phyloP scores from a whole-genome alignment of 1,140 invertebrate species.

The Neotoxoptera formosana region DNA sequence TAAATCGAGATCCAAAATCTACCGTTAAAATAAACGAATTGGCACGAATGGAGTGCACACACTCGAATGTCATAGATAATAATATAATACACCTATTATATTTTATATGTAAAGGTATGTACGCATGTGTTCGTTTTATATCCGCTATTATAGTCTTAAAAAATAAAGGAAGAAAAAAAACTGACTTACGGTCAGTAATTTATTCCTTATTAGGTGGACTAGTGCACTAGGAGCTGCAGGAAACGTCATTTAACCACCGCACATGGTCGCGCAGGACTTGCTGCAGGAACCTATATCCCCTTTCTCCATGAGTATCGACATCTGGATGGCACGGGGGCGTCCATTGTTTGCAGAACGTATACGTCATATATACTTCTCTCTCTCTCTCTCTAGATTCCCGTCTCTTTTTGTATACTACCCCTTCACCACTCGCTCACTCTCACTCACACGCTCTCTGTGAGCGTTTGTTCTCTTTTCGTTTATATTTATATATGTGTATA shows the following conservation, averaged over 20 bases:
- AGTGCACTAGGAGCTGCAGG: slow-evolving; percentile 33
- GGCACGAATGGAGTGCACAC: background rate
- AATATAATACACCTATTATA: background rate
- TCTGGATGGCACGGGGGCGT: slow-evolving; percentile 57
- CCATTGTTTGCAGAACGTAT: slow-evolving; percentile 54
- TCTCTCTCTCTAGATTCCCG: background rate
- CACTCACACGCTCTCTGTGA: background rate
- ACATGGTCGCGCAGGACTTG: slow-evolving; percentile 38
- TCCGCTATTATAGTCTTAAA: background rate
- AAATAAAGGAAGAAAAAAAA: background rate
- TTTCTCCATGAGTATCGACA: slow-evolving; percentile 51
- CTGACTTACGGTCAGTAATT: slow-evolving; percentile 19
- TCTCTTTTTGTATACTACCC: background rate
- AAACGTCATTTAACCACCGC: slow-evolving; percentile 54
- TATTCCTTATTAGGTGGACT: slow-evolving; percentile 33
- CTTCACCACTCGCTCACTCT: background rate
- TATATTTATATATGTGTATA: background rate
- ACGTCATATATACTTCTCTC: slow-evolving; percentile 8
- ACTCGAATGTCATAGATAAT: background rate
- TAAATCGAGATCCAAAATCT: background rate
- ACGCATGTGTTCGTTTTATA: background rate
- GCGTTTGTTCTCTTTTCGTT: slow-evolving; percentile 30
- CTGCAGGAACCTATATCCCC: slow-evolving; percentile 7
- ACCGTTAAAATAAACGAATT: slow-evolving; percentile 5
- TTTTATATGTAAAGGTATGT: background rate